phyloP scores from a whole-genome alignment of 1,140 invertebrate genomes.

The Leptinotarsa lineolata region DNA sequence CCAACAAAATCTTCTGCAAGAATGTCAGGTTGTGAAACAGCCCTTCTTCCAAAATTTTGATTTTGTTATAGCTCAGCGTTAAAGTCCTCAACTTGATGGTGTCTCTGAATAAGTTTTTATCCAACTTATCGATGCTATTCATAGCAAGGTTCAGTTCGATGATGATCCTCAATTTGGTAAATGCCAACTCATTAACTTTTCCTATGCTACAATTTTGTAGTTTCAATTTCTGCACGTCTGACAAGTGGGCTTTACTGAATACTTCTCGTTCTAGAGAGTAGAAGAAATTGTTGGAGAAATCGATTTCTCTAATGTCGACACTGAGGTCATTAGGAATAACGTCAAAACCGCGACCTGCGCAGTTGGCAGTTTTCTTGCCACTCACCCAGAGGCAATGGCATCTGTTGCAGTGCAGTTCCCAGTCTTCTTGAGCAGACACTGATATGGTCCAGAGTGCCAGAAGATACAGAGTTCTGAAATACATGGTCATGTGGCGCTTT shows the following conservation, averaged over 20 bases:
- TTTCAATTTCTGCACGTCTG: slow-evolving; percentile 80
- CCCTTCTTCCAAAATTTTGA: slow-evolving; percentile 71
- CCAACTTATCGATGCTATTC: slow-evolving; percentile 72
- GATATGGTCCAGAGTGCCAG: slow-evolving; percentile 31
- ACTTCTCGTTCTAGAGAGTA: slow-evolving; percentile 66
- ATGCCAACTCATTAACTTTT: slow-evolving; percentile 71
- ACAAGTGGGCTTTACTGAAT: slow-evolving; percentile 71
- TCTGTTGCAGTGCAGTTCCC: slow-evolving; percentile 61
- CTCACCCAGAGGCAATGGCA: slow-evolving; percentile 81
- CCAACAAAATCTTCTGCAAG: slow-evolving; percentile 76
- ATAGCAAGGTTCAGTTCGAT: slow-evolving; percentile 84
- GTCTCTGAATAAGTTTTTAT: slow-evolving; percentile 72
- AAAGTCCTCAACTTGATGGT: slow-evolving; percentile 71
- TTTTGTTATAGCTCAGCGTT: slow-evolving; percentile 72
- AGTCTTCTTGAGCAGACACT: slow-evolving; percentile 57
- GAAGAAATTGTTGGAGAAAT: slow-evolving; percentile 75
- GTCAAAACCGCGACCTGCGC: slow-evolving; percentile 61
- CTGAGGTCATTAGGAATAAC: slow-evolving; percentile 73
- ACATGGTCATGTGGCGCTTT: slow-evolving; percentile 31
- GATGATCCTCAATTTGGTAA: slow-evolving; percentile 75
- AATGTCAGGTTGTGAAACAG: slow-evolving; percentile 75
- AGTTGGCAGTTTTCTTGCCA: slow-evolving; percentile 82
- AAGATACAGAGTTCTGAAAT: slow-evolving; percentile 32
- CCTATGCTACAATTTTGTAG: slow-evolving; percentile 73
- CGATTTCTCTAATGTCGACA: slow-evolving; percentile 74